Percentiles rank a stretch among this genome's conserved stretches.
Conservation (phyloP, 2,797 vertebrate genomes). For the Lacerta bilineata region DNA sequence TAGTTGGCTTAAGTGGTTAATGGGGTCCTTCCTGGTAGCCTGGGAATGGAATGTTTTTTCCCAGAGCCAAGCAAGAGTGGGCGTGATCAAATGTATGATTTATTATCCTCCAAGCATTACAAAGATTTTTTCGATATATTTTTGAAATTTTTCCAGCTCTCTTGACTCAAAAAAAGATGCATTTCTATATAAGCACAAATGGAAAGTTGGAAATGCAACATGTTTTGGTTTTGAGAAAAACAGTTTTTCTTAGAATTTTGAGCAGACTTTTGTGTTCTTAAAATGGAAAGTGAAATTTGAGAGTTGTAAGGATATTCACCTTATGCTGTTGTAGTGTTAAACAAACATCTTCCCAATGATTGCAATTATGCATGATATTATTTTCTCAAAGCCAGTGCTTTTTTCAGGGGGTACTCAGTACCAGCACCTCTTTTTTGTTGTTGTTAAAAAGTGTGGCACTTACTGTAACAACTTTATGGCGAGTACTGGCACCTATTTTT, state of each 20-base stretch:
- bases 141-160: constrained; percentile 8
- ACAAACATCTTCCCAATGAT: neutral
- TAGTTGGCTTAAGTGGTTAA: neutral
- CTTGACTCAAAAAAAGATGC: neutral
- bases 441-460: no score
- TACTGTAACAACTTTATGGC: no score
- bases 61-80: neutral
- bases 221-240: neutral
- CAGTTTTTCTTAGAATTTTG: neutral
- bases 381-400: neutral
- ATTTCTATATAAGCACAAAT: neutral
- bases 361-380: neutral
- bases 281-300: neutral
- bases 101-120: accelerated
- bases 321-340: neutral
- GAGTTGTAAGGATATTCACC: neutral
- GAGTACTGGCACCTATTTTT: no score
- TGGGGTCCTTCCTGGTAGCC: neutral
- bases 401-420: no score
- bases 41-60: neutral
- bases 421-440: no score
- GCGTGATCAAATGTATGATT: neutral
- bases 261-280: neutral
- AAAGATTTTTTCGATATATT: constrained; percentile 14
- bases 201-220: neutral